phyloP scores from a whole-genome alignment of 1,140 invertebrate species.

The Solen grandis region DNA sequence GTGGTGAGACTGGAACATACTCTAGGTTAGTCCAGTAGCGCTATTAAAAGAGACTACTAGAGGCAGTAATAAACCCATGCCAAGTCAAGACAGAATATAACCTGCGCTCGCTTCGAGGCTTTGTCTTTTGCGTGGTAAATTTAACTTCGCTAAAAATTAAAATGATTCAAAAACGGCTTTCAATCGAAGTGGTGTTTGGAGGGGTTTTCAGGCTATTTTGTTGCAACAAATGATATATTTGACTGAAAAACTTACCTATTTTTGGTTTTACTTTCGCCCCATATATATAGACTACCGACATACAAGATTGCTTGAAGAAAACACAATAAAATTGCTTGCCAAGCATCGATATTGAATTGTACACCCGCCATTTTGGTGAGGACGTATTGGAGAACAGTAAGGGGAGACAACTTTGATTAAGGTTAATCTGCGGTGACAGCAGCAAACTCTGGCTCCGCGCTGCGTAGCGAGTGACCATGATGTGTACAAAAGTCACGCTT shows the following conservation, averaged over 20 bases:
- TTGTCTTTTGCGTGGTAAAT: background rate
- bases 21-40: background rate
- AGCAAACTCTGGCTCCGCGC: no score
- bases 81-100: no score
- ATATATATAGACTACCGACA: conserved; percentile 75
- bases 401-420: no score
- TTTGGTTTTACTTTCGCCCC: conserved; percentile 66
- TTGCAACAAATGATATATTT: background rate
- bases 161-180: background rate
- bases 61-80: no score
- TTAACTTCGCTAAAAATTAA: background rate
- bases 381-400: background rate
- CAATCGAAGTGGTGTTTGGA: background rate
- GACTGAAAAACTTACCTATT: conserved; percentile 61
- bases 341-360: conserved; percentile 65
- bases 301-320: conserved; percentile 72
- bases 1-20: no score
- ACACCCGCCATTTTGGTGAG: conserved; percentile 66
- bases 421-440: no score
- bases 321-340: conserved; percentile 72
- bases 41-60: no score
- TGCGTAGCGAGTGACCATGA: no score
- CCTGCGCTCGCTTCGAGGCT: no score
- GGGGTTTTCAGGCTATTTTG: background rate
- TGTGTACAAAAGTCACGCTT: no score